phyloP scores from a whole-genome alignment of 2,797 vertebrate genomes.

The Smutsia gigantea region DNA sequence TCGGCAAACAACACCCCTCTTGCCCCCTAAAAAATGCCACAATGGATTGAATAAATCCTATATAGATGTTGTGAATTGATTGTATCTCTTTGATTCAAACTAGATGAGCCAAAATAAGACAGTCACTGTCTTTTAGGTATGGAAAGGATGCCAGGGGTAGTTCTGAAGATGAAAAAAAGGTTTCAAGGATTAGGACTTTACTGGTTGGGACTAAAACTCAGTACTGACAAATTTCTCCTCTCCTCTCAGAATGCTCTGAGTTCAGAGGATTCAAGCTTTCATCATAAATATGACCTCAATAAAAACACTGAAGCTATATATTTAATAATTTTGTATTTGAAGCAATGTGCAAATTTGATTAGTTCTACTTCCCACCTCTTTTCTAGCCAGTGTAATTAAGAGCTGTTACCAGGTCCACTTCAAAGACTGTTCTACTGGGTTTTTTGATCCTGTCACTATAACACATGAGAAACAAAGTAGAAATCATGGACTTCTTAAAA shows the following conservation, averaged over 20 bases:
- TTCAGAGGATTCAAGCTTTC: constrained; percentile 9
- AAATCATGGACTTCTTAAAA: background rate
- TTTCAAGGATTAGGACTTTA: background rate
- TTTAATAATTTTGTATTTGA: background rate
- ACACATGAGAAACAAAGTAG: background rate
- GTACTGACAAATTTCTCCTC: background rate
- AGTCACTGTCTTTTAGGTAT: background rate
- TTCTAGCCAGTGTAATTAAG: background rate
- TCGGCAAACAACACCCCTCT: background rate
- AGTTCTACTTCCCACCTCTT: constrained; percentile 3
- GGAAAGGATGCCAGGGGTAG: background rate
- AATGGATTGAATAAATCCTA: background rate
- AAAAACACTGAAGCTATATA: background rate
- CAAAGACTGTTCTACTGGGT: background rate
- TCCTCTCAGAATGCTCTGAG: background rate
- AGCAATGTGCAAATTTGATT: background rate
- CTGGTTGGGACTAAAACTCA: background rate
- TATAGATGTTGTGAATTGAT: background rate
- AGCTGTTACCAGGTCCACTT: background rate
- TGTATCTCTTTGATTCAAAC: background rate
- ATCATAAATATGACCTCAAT: background rate
- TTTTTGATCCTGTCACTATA: background rate
- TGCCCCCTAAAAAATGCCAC: too few relatives aligned
- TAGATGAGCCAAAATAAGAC: constrained; percentile 15
- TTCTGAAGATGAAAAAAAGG: background rate